These are phyloP conservation scores for Camptogramma bilineatum DNA, from an alignment of 2,888 invertebrate species.

Conservation along the genomic window DNA sequence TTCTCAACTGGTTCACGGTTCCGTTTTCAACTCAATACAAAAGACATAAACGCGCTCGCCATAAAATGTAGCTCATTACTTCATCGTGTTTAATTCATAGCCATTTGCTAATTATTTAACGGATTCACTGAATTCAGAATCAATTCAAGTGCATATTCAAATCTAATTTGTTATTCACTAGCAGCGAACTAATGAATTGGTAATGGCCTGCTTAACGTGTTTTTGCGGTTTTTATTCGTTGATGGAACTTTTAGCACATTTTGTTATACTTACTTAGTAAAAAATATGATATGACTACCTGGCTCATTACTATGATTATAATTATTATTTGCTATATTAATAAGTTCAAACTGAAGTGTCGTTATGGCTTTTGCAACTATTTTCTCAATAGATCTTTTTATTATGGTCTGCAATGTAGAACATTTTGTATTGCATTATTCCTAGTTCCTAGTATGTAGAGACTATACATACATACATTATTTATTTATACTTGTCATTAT, in stretches of 20 bases:
- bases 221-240: constrained; percentile 6
- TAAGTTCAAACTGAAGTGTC: too few relatives aligned
- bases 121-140: constrained; percentile 34
- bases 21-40: constrained; percentile 37
- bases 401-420: too few relatives aligned
- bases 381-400: too few relatives aligned
- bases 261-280: background rate
- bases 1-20: background rate
- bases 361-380: too few relatives aligned
- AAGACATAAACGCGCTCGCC: constrained; percentile 54
- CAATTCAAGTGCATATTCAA: constrained; percentile 38
- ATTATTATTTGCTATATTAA: too few relatives aligned
- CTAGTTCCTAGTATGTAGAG: too few relatives aligned
- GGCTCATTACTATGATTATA: too few relatives aligned
- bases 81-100: constrained; percentile 44
- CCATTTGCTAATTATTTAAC: constrained; percentile 33
- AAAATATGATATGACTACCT: background rate
- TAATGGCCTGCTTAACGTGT: constrained; percentile 19
- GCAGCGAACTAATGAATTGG: constrained; percentile 20
- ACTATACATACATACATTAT: too few relatives aligned
- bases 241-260: background rate
- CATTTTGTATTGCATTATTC: too few relatives aligned
- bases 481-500: too few relatives aligned
- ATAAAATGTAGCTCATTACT: constrained; percentile 47
- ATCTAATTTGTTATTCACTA: constrained; percentile 32